Evolutionary conservation across 2,113 vertebrate genomes (phyloP), one percentile per base, ranked within the genome.

Genomic region (Grammomys surdaster): DNA sequence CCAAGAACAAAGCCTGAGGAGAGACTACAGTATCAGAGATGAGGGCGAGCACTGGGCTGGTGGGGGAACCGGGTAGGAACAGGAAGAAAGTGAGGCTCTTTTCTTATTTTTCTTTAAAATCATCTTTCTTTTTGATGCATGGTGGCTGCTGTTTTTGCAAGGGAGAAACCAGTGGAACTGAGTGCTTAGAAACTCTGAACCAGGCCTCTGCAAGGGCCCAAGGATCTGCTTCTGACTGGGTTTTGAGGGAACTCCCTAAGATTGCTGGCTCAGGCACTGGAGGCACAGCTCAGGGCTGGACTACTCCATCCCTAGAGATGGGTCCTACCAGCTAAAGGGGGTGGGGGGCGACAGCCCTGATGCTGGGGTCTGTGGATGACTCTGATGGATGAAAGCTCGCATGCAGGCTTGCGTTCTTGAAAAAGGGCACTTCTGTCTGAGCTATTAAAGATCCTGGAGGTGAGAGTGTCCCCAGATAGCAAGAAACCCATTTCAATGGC

Each of bases 201-300:
- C 48, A 43, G 33, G 82, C 88, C 36, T 24, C 54, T 46, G 89
- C 72, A 92, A 82, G 2, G 77, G 14, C 8, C 31, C 1, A 20
- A 75, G 76, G 58, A 93, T 76, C 96, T 4, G 76, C 85, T 91
- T 75, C 85, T 91, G 70, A 48, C 89, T 95, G n/a, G 2, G 94
- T 94, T 43, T 96, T 48, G 89, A 97, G 97, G 22, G 48, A 60
- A 22, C n/a, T 94, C 76, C 63, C 26, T 33, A 33, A 91, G 13
- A 94, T 51, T 40, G 82, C 82, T 48, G 60, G 70, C 73, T 0
- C 60, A 33, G 51, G 80, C 81, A 8, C 48, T 48, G 96, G 95
- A 80, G 96, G 95, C 70, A 89, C 96, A 65, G 84, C 95, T 70
- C 81, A 12, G 60, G 40, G 28, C 67, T 36, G 31, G 28, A 72